These are phyloP conservation scores for Hyles euphorbiae DNA, from an alignment of 1,140 invertebrate species.

Conservation along the genomic window DNA sequence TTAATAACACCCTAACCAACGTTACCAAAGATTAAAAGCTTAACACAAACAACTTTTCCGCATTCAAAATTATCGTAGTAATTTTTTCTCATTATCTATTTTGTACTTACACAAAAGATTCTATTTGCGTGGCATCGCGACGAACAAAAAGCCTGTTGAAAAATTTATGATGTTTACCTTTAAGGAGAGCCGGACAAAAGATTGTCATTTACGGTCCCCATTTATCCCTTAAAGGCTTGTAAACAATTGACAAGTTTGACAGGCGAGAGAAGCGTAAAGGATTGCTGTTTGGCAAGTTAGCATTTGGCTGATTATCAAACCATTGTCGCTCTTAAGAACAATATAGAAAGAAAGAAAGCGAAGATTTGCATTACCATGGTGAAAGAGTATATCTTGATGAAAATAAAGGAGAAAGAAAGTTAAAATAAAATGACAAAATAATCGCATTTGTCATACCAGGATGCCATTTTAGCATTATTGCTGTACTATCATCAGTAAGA, in stretches of 20 bases:
- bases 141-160: slow-evolving; percentile 47
- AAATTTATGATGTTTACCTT: slow-evolving; percentile 67
- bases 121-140: slow-evolving; percentile 39
- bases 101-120: slow-evolving; percentile 25
- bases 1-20: not conserved
- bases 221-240: slow-evolving; percentile 54
- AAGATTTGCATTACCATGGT: too few relatives aligned
- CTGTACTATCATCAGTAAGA: too few relatives aligned
- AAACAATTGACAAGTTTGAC: slow-evolving; percentile 71
- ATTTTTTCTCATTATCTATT: slow-evolving; percentile 18
- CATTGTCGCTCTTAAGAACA: too few relatives aligned
- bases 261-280: slow-evolving; percentile 63
- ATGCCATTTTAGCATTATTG: too few relatives aligned
- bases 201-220: slow-evolving; percentile 55
- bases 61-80: not conserved
- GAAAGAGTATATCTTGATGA: too few relatives aligned
- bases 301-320: too few relatives aligned
- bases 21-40: not conserved
- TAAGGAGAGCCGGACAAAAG: slow-evolving; percentile 51
- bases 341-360: too few relatives aligned
- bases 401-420: too few relatives aligned
- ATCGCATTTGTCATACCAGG: too few relatives aligned
- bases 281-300: slow-evolving; percentile 35
- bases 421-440: too few relatives aligned
- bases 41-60: not conserved